phyloP scores from a whole-genome alignment of 2,797 vertebrate species.

The Sebastes baramenuke region DNA sequence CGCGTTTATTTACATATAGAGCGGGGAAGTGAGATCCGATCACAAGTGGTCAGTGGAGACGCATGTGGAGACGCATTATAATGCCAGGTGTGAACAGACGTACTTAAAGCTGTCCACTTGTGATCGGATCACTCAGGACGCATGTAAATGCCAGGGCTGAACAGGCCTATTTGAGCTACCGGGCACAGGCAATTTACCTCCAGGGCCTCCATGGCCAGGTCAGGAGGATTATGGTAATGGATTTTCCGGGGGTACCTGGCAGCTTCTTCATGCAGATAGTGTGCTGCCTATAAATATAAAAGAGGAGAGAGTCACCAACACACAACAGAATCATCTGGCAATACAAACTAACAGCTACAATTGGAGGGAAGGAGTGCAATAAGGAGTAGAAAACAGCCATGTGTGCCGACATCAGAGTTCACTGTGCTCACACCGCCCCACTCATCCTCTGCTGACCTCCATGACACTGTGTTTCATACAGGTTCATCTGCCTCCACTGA shows the following conservation, averaged over 20 bases:
- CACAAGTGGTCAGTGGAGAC: too few species aligned
- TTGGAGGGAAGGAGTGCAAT: background rate
- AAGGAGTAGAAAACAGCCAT: background rate
- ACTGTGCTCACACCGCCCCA: background rate
- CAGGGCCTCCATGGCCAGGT: conserved; percentile 97
- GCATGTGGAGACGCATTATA: too few species aligned
- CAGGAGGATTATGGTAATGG: conserved; percentile 98
- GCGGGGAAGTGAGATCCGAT: too few species aligned
- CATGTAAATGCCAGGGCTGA: too few species aligned
- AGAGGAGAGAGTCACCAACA: conserved; percentile 23
- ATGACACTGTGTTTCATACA: conserved; percentile 7
- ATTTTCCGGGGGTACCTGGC: conserved; percentile 98
- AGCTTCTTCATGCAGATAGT: conserved; percentile 96
- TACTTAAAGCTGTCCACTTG: too few species aligned
- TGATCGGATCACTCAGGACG: too few species aligned
- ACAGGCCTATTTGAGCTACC: background rate
- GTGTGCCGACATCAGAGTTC: conserved; percentile 5
- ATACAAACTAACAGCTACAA: background rate
- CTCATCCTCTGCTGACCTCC: conserved; percentile 13
- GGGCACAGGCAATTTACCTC: conserved; percentile 86
- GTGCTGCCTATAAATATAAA: conserved; percentile 80
- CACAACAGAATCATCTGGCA: background rate
- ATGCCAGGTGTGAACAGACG: too few species aligned
- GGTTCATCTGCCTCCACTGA: conserved; percentile 33
- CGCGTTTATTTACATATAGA: too few species aligned